A percentile compares a stretch with the other conserved stretches of the same genome.
Evolutionary conservation across 2,797 vertebrate genomes (phyloP).

Genomic region (Anguilla anguilla): DNA sequence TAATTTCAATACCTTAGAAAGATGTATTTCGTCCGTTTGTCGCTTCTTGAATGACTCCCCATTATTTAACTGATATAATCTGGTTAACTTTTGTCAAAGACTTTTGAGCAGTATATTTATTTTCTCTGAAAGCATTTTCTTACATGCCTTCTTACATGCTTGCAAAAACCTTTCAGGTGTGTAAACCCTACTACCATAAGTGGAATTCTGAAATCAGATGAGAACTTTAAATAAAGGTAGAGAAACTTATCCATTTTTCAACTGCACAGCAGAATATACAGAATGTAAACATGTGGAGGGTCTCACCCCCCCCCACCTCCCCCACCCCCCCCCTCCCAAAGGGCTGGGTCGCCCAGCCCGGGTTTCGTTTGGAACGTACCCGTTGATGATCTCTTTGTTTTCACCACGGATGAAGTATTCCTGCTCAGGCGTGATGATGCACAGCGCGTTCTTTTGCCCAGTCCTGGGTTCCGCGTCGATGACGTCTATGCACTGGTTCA

Average conservation of each 20-base stretch:
- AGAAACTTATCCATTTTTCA: neutral
- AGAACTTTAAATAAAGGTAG: neutral
- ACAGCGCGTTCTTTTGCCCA: constrained; percentile 81
- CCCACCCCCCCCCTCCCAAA: neutral
- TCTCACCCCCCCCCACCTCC: neutral
- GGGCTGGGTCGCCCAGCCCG: neutral
- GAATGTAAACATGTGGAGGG: neutral
- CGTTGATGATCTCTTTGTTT: constrained; percentile 81
- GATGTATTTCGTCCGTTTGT: neutral
- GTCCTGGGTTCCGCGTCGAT: constrained; percentile 80
- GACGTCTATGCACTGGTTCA: constrained; percentile 80
- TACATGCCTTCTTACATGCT: too few relatives aligned
- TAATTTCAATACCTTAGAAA: neutral
- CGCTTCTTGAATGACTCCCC: neutral
- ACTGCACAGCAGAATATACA: neutral
- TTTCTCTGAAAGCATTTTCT: neutral
- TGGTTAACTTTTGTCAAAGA: neutral
- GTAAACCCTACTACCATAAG: neutral
- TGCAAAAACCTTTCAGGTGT: constrained; percentile 2
- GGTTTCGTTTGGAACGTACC: constrained; percentile 56
- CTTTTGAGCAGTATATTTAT: neutral
- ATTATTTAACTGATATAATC: neutral
- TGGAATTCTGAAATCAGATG: neutral
- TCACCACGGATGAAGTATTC: constrained; percentile 83
- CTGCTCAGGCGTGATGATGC: constrained; percentile 79